phyloP scores from a whole-genome alignment of 2,888 invertebrate species.

The Ceriagrion tenellum region DNA sequence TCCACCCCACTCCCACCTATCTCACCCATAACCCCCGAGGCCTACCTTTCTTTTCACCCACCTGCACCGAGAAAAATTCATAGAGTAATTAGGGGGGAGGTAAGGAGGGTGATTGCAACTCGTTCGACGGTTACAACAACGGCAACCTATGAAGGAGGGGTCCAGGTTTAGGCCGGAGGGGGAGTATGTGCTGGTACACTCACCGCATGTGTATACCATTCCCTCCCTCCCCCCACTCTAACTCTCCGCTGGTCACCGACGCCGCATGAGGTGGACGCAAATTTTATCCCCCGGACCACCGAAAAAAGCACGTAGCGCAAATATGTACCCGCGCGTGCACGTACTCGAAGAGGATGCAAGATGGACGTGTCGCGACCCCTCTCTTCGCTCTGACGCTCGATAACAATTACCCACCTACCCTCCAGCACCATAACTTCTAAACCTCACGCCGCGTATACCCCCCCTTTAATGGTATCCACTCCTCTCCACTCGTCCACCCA shows the following conservation, averaged over 20 bases:
- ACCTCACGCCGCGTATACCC: neutral
- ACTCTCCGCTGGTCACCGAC: neutral
- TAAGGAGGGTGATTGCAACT: neutral
- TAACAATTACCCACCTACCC: conserved; percentile 17
- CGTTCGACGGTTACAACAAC: neutral
- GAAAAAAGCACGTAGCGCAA: neutral
- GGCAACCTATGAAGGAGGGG: neutral
- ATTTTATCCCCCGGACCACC: neutral
- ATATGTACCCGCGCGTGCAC: neutral
- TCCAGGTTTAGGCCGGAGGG: neutral
- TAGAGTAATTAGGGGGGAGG: no score
- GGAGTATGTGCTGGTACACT: neutral
- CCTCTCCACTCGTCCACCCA: neutral
- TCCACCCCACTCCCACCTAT: neutral
- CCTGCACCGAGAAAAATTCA: neutral
- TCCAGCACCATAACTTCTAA: neutral
- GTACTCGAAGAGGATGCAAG: neutral
- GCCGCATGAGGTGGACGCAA: neutral
- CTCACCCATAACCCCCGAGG: neutral
- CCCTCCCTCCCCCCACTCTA: neutral
- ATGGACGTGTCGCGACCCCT: neutral
- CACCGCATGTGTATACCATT: no score
- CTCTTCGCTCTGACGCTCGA: neutral
- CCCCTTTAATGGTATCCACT: neutral
- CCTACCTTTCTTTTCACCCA: neutral